Conservation (phyloP, 2,797 vertebrate species). For the Sebastes hubbsi region DNA sequence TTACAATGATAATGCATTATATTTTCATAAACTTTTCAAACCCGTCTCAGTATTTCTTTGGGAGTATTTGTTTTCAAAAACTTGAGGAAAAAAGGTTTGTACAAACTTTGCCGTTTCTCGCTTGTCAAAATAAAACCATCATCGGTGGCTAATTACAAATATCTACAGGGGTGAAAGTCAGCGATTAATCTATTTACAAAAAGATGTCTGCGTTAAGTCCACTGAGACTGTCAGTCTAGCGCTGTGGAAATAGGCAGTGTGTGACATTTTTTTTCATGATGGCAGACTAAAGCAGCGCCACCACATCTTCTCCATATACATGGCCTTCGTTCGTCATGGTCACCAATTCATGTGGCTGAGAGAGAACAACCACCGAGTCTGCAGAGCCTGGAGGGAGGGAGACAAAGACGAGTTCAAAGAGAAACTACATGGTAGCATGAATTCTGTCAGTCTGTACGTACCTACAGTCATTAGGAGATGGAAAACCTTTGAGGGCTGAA, state of each 20-base stretch:
- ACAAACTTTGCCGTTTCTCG: slow-evolving; percentile 62
- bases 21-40: slow-evolving; percentile 55
- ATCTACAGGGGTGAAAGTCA: slow-evolving; percentile 68
- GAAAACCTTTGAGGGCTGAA: not conserved
- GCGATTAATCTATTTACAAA: slow-evolving; percentile 65
- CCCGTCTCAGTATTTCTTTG: slow-evolving; percentile 77
- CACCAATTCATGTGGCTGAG: slow-evolving; percentile 84
- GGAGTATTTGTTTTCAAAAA: slow-evolving; percentile 61
- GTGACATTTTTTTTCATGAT: slow-evolving; percentile 1
- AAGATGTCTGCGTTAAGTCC: not conserved
- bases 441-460: not conserved
- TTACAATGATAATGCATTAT: slow-evolving; percentile 32
- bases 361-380: slow-evolving; percentile 83
- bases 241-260: slow-evolving; percentile 13
- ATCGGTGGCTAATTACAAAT: slow-evolving; percentile 68
- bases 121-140: slow-evolving; percentile 67
- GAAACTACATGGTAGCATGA: not conserved
- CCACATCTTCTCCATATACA: slow-evolving; percentile 83
- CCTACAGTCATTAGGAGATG: not conserved
- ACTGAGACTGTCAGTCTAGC: not conserved
- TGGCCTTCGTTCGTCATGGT: slow-evolving; percentile 83
- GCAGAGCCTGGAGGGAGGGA: slow-evolving; percentile 64
- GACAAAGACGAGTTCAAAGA: not conserved
- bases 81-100: slow-evolving; percentile 50
- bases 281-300: slow-evolving; percentile 78